phyloP scores from a whole-genome alignment of 1,140 invertebrate species.

The Heliconius hewitsoni region DNA sequence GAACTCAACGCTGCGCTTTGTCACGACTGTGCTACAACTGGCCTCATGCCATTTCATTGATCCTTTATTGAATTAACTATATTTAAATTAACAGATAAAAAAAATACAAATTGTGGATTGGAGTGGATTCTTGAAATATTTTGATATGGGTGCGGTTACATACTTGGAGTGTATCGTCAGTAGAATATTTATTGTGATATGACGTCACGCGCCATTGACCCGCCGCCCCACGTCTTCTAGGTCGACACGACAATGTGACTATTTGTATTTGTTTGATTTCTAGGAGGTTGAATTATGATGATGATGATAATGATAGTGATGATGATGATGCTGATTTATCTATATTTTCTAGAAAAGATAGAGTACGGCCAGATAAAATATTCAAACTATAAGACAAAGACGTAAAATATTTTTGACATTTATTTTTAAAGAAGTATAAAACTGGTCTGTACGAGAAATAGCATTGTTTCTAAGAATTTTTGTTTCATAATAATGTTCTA shows the following conservation, averaged over 20 bases:
- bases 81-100: conserved; percentile 2
- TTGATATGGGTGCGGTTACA: conserved; percentile 47
- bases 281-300: not conserved
- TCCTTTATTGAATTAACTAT: not conserved
- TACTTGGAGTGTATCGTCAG: conserved; percentile 47
- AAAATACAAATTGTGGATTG: not conserved
- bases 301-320: no score
- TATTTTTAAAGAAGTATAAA: no score
- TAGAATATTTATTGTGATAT: conserved; percentile 50
- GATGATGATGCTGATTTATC: not conserved
- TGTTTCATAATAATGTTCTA: no score
- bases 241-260: conserved; percentile 20
- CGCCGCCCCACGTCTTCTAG: conserved; percentile 31
- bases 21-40: no score
- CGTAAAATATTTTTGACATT: no score
- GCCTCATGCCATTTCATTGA: no score
- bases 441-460: no score
- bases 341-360: not conserved
- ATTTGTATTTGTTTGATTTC: conserved; percentile 3
- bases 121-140: conserved; percentile 25
- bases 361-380: not conserved
- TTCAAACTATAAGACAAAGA: not conserved
- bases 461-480: no score
- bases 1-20: no score
- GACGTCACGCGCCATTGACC: conserved; percentile 73